Base-by-base conservation (phyloP, 2,888 invertebrate species). In the Isoperla grammatica region DNA sequence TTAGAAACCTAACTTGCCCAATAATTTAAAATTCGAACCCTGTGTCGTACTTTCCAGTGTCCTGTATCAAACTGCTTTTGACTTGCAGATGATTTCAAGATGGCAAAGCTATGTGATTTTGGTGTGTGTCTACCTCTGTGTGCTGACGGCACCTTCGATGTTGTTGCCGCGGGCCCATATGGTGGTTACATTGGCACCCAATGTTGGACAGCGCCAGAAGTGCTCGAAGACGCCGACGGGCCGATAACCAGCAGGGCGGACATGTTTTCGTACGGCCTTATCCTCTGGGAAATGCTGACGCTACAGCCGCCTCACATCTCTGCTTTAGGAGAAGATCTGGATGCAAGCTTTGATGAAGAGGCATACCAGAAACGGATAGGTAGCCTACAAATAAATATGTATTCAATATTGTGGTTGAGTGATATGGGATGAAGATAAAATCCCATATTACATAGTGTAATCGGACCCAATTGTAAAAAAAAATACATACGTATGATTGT, bases 81-180 rank as follows among this genome's bases (percentile, higher is more conserved):
- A 22, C 15, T 45, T 43, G 23, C 67, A 68, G 86, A 83, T 11
- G 81, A 89, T 69, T 90, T 88, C 71, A 79, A 80, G 23, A 77
- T 80, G 1, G 86, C 90, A 65, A 91, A 93, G 72, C 74, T 91
- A 15, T 90, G 92, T 68, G 91, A 92, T 74, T 92, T 92, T 71
- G 91, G 91, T 2, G 89, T 90, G n/a, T 84, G 86, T 20, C 68
- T 90, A 62, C 86, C 86, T 0, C 71, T 91, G 1, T 82, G 83
- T 48, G 77, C 82, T 62, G 79, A 83, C 67, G 86, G 86, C 0
- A 73, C 77, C 2, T 70, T 88, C 20, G 81, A 85, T 67, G 76
- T 81, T 62, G 73, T 75, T 12, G 74, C 73, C 45, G 73, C 75
- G 11, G 17, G 11, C n/a, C 15, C 4, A 2, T 75, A 80, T 12